Conservation (phyloP, 2,888 invertebrate species). For the Parapristionchus giblindavisi region DNA sequence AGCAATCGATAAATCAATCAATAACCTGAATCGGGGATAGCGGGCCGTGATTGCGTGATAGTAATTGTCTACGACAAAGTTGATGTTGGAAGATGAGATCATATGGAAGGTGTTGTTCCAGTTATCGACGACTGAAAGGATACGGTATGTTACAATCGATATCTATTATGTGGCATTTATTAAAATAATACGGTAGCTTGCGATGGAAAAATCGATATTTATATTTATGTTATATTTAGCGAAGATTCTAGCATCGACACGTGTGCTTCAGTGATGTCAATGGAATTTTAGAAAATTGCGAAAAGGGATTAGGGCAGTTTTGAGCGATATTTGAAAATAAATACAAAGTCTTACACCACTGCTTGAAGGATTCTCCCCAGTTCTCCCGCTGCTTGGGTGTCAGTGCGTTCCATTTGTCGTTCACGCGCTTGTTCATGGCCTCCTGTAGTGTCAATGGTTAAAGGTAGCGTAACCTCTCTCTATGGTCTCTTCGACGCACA, state of each 20-base stretch:
- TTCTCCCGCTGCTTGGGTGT: constrained; percentile 46
- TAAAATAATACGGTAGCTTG: background rate
- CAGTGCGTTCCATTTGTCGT: constrained; percentile 1
- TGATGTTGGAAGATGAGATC: constrained; percentile 54
- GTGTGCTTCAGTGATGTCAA: background rate
- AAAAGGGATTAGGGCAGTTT: background rate
- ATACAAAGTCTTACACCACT: constrained; percentile 50
- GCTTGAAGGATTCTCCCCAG: constrained; percentile 61
- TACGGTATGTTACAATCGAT: too few relatives aligned
- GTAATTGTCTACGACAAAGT: constrained; percentile 64
- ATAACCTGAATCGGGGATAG: constrained; percentile 32
- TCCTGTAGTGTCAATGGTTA: constrained; percentile 1
- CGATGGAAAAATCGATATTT: background rate
- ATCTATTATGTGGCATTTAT: too few relatives aligned
- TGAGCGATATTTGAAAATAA: background rate
- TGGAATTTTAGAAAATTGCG: background rate
- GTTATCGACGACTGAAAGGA: constrained; percentile 51
- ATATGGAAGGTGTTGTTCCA: constrained; percentile 55
- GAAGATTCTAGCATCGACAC: too few relatives aligned
- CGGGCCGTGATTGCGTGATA: constrained; percentile 63
- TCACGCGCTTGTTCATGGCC: constrained; percentile 4
- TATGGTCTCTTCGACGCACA: too few relatives aligned
- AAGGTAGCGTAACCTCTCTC: background rate
- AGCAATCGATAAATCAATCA: background rate
- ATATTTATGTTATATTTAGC: too few relatives aligned